phyloP scores from a whole-genome alignment of 2,888 invertebrate genomes.

The Neoascia interrupta region DNA sequence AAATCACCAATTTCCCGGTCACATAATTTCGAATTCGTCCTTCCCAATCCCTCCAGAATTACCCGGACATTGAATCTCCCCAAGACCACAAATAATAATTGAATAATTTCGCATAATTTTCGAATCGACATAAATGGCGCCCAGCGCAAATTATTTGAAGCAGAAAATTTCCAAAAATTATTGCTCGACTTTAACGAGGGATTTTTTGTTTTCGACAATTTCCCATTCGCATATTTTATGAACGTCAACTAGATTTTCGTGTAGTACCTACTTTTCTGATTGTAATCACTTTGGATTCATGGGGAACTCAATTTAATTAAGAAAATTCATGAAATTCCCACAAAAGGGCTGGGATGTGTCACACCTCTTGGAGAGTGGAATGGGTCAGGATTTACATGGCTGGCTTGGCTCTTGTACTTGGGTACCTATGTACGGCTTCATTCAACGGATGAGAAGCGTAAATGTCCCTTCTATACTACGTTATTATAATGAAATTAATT shows the following conservation, averaged over 20 bases:
- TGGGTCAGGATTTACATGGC: too few species aligned
- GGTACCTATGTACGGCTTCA: background rate
- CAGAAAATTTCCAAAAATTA: background rate
- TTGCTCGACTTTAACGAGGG: too few species aligned
- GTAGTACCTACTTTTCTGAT: too few species aligned
- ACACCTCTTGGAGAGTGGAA: too few species aligned
- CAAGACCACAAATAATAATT: slow-evolving; percentile 16
- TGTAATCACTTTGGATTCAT: slow-evolving; percentile 25
- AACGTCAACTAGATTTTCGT: too few species aligned
- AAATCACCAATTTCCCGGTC: slow-evolving; percentile 14
- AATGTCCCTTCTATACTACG: slow-evolving; percentile 14
- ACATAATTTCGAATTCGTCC: slow-evolving; percentile 5
- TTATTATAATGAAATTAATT: slow-evolving; percentile 50
- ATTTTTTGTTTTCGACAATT: too few species aligned
- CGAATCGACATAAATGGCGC: background rate
- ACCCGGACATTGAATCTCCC: background rate
- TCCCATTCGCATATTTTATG: too few species aligned
- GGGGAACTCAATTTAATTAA: slow-evolving; percentile 42
- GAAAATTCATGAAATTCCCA: slow-evolving; percentile 29
- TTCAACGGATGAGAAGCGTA: background rate
- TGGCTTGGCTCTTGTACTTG: too few species aligned
- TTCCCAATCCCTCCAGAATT: background rate
- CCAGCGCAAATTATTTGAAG: background rate
- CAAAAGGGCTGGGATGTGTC: background rate
- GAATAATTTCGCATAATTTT: background rate